Conservation (phyloP, 2,113 vertebrate genomes). For the Lophius piscatorius region DNA sequence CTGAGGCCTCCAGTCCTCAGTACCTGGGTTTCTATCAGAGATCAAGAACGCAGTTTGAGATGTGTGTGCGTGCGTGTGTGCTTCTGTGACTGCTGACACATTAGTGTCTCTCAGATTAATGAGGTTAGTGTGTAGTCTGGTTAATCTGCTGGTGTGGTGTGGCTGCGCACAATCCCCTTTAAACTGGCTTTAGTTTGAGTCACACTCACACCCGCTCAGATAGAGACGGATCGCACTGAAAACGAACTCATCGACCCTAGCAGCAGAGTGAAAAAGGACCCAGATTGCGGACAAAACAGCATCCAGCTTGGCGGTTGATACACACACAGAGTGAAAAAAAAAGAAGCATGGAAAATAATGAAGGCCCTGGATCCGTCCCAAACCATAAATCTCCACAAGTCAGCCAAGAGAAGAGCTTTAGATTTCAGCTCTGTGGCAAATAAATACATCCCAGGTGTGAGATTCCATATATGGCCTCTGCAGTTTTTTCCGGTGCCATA, state of each 20-base stretch:
- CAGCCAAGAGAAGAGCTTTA: constrained; percentile 9
- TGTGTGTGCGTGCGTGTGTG: constrained; percentile 21
- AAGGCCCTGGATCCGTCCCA: constrained; percentile 46
- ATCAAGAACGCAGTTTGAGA: constrained; percentile 12
- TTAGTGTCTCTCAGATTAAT: constrained; percentile 50
- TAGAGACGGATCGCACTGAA: constrained; percentile 8
- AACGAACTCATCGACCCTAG: constrained; percentile 4
- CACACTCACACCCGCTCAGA: constrained; percentile 2
- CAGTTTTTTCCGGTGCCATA: background rate
- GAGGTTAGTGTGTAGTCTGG: constrained; percentile 48
- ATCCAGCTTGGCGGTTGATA: constrained; percentile 47
- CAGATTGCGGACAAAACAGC: constrained; percentile 40
- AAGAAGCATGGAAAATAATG: constrained; percentile 31
- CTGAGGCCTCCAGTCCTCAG: constrained; percentile 5
- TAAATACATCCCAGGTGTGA: constrained; percentile 54
- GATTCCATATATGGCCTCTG: constrained; percentile 9
- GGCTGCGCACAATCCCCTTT: constrained; percentile 26
- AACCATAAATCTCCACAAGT: constrained; percentile 41
- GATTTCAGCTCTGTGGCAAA: constrained; percentile 33
- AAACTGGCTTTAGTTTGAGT: constrained; percentile 27
- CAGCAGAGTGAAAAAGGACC: constrained; percentile 7
- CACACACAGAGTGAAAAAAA: background rate
- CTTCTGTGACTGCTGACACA: constrained; percentile 39
- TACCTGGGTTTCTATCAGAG: constrained; percentile 29
- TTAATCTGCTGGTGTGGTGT: constrained; percentile 63